Percentiles rank a stretch among this genome's conserved stretches.
phyloP scores from a whole-genome alignment of 2,888 invertebrate genomes.

The Tenthredo distinguenda region DNA sequence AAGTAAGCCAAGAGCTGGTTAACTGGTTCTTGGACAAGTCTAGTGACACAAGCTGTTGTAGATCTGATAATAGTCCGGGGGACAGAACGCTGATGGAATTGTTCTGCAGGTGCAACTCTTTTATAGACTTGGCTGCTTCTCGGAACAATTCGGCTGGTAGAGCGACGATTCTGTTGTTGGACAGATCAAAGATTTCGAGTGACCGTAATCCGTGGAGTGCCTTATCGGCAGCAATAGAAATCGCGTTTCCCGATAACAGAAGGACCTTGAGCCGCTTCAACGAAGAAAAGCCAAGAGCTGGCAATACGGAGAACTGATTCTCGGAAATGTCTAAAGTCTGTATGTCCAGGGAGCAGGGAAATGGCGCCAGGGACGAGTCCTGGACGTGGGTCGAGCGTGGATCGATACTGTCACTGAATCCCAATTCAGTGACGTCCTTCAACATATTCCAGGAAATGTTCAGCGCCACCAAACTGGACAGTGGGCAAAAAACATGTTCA shows the following conservation, averaged over 20 bases:
- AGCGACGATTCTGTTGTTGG: conserved; percentile 93
- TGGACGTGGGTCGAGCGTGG: conserved; percentile 69
- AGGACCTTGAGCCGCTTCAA: conserved; percentile 89
- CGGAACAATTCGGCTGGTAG: conserved; percentile 92
- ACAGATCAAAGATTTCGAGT: conserved; percentile 92
- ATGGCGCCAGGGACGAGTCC: conserved; percentile 62
- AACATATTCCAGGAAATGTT: conserved; percentile 94
- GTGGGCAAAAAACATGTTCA: conserved; percentile 90
- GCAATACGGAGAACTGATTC: conserved; percentile 92
- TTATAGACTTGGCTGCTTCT: conserved; percentile 88
- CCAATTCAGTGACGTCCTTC: conserved; percentile 92
- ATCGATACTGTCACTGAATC: conserved; percentile 84
- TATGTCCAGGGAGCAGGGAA: conserved; percentile 87
- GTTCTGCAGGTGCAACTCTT: conserved; percentile 94
- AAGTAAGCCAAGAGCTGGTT: conserved; percentile 92
- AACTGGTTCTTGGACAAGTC: conserved; percentile 93
- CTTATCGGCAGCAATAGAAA: conserved; percentile 92
- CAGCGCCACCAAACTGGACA: conserved; percentile 88
- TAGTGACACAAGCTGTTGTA: conserved; percentile 91
- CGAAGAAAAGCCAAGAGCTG: conserved; percentile 90
- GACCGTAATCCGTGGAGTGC: conserved; percentile 90
- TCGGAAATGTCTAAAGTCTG: conserved; percentile 91
- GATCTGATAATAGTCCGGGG: conserved; percentile 90
- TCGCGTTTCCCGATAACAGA: conserved; percentile 92
- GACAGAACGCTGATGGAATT: conserved; percentile 93